Conservation (phyloP, 2,888 invertebrate genomes). For the Synergus japonicus region DNA sequence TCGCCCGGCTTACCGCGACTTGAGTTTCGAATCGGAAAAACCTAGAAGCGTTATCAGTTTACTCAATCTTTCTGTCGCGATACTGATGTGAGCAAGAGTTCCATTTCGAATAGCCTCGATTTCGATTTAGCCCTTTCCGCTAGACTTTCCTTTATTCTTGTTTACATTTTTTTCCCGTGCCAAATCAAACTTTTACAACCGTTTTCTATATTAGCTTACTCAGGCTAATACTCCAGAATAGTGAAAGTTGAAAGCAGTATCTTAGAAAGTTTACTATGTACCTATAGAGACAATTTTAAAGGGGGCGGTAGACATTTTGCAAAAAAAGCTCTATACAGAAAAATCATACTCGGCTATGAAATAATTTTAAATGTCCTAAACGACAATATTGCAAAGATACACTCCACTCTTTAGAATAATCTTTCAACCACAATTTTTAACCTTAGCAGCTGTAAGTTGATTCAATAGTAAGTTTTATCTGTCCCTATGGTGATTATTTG, state of each 20-base stretch:
- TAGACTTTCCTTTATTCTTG: neutral
- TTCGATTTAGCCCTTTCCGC: neutral
- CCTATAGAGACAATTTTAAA: no score
- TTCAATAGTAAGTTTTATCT: neutral
- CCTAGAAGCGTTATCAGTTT: constrained; percentile 59
- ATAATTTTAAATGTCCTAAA: no score
- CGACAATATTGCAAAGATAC: no score
- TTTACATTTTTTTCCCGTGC: neutral
- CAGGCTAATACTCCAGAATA: no score
- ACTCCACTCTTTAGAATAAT: no score
- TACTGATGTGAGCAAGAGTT: constrained; percentile 41
- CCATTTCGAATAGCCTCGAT: neutral
- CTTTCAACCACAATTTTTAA: no score
- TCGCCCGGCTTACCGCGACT: constrained; percentile 50
- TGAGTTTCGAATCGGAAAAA: constrained; percentile 47
- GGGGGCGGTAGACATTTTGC: no score
- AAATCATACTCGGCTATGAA: no score
- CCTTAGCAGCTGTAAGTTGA: no score
- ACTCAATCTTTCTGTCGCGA: constrained; percentile 51
- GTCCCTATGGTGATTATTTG: neutral
- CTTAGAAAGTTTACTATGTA: no score
- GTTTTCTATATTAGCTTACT: neutral
- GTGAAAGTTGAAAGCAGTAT: no score
- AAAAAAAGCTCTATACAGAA: no score
- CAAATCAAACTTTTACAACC: neutral